Conservation (phyloP, 2,888 invertebrate genomes). For the Odontocolon sp. region DNA sequence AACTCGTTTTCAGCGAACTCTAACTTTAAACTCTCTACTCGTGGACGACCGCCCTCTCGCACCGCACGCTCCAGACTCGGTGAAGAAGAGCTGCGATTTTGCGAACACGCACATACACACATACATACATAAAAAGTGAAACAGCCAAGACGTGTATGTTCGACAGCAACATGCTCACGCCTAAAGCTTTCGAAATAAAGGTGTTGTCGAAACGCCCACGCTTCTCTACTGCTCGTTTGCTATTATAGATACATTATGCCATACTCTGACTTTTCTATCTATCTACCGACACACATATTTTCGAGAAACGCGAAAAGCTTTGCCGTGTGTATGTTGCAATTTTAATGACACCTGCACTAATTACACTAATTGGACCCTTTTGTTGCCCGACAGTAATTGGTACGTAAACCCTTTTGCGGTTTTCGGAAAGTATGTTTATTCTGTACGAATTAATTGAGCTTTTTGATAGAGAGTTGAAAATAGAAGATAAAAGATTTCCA, state of each 20-base stretch:
- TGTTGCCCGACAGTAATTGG: no score
- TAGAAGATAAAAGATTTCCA: no score
- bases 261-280: background rate
- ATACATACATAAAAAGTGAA: background rate
- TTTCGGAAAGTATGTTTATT: no score
- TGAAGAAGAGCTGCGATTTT: background rate
- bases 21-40: conserved; percentile 52
- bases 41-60: conserved; percentile 4
- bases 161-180: conserved; percentile 9
- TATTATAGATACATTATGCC: background rate
- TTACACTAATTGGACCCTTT: no score
- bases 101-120: background rate
- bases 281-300: no score
- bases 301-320: no score
- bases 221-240: background rate
- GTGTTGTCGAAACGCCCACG: conserved; percentile 26
- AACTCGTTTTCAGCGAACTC: conserved; percentile 62
- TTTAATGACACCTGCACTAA: no score
- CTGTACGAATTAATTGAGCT: no score
- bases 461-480: no score
- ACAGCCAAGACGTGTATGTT: conserved; percentile 8
- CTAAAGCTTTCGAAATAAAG: conserved; percentile 42
- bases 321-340: no score
- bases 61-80: background rate
- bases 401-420: no score